Evolutionary conservation across 2,113 vertebrate species (phyloP).

Genomic region (Galbula dea): DNA sequence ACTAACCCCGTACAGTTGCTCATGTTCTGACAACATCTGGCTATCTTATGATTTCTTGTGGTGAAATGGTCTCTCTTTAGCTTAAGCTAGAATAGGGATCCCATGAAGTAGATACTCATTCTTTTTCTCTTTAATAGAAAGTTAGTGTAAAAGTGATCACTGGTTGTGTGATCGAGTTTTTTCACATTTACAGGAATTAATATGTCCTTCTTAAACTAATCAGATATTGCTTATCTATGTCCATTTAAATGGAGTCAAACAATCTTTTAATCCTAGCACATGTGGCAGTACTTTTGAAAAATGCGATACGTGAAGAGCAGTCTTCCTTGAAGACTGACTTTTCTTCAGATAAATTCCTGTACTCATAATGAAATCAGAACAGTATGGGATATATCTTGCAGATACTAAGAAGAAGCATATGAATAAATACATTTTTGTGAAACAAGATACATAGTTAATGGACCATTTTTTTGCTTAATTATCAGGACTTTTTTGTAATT

Average conservation of each 20-base stretch:
- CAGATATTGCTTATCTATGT: background rate
- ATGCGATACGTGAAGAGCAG: background rate
- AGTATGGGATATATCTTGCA: background rate
- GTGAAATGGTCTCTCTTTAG: accelerated
- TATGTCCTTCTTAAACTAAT: background rate
- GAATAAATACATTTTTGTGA: background rate
- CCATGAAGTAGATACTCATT: background rate
- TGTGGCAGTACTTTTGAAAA: background rate
- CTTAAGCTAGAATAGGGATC: background rate
- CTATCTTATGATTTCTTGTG: background rate
- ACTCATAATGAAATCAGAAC: background rate
- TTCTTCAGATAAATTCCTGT: background rate
- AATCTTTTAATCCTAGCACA: accelerated
- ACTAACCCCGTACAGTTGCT: background rate
- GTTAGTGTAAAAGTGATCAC: background rate
- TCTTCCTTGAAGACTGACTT: background rate
- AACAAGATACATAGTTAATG: background rate
- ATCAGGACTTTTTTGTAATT: background rate
- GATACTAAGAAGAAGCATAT: background rate
- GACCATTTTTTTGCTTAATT: background rate
- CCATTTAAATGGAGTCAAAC: background rate
- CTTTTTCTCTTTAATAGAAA: background rate
- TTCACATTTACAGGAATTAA: background rate
- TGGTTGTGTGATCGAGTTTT: background rate
- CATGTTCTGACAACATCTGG: background rate